Conservation (phyloP, 2,797 vertebrate species). For the Pithecia hirsuta region DNA sequence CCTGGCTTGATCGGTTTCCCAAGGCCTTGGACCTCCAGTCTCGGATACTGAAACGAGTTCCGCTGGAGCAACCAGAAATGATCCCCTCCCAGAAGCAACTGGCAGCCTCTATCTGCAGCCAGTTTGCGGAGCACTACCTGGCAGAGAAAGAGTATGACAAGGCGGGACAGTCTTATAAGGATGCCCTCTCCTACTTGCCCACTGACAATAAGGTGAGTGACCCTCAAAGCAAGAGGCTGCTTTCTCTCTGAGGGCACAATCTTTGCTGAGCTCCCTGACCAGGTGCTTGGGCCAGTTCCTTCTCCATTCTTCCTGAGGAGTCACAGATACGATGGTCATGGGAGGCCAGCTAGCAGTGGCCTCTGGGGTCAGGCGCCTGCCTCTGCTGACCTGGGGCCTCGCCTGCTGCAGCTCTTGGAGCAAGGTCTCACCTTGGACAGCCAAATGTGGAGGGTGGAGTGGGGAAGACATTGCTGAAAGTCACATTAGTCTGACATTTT, state of each 20-base stretch:
- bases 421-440: neutral
- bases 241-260: neutral
- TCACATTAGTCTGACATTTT: neutral
- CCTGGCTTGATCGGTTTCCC: neutral
- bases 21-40: constrained; percentile 83
- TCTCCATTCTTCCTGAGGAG: neutral
- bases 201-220: constrained; percentile 73
- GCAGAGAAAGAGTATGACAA: constrained; percentile 66
- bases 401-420: neutral
- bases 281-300: neutral
- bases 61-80: constrained; percentile 79
- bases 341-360: neutral
- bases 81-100: constrained; percentile 79
- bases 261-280: neutral
- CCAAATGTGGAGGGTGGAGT: neutral
- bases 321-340: neutral
- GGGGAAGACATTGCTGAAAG: neutral
- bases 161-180: constrained; percentile 72
- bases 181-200: constrained; percentile 73
- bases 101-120: constrained; percentile 74
- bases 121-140: constrained; percentile 79
- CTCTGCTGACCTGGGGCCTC: neutral
- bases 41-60: constrained; percentile 73
- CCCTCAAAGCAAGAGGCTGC: neutral
- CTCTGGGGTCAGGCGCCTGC: too few relatives aligned